These are phyloP conservation scores for Tiliacea aurago DNA, from an alignment of 2,888 invertebrate genomes.

Conservation along the genomic window DNA sequence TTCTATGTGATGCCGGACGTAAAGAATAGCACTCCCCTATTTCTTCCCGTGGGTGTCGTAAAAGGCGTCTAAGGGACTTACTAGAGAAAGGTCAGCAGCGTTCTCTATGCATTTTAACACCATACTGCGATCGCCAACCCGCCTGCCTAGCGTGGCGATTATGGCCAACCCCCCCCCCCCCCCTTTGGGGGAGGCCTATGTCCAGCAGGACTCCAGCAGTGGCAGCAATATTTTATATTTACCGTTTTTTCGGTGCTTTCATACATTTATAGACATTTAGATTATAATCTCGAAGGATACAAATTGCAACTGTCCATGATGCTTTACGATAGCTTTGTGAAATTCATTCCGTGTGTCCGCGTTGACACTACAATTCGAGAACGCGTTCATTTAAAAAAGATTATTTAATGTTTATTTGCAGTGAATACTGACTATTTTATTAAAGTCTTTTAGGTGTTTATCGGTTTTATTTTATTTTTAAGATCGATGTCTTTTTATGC, in stretches of 20 bases:
- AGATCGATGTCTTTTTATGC: neutral
- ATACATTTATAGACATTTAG: conserved; percentile 23
- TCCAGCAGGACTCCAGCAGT: too few species aligned
- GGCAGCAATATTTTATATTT: too few species aligned
- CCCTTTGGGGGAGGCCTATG: too few species aligned
- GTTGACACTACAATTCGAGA: conserved; percentile 44
- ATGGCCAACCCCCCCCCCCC: too few species aligned
- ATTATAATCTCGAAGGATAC: conserved; percentile 36
- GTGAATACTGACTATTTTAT: conserved; percentile 10
- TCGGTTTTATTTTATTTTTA: conserved; percentile 3
- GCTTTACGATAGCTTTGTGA: conserved; percentile 40
- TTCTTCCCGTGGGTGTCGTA: too few species aligned
- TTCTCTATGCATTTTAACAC: too few species aligned
- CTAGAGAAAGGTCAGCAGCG: too few species aligned
- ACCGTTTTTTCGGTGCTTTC: conserved; percentile 8
- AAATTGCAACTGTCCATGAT: conserved; percentile 50
- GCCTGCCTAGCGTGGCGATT: too few species aligned
- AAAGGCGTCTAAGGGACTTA: too few species aligned
- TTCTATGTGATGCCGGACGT: too few species aligned
- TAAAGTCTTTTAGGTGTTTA: conserved; percentile 7
- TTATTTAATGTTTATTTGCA: conserved; percentile 1
- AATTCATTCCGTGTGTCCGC: conserved; percentile 21
- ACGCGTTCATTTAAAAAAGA: conserved; percentile 15
- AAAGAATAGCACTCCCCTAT: too few species aligned
- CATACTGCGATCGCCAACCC: too few species aligned